Base-by-base conservation (phyloP, 2,888 invertebrate species). In the Leuctra nigra region DNA sequence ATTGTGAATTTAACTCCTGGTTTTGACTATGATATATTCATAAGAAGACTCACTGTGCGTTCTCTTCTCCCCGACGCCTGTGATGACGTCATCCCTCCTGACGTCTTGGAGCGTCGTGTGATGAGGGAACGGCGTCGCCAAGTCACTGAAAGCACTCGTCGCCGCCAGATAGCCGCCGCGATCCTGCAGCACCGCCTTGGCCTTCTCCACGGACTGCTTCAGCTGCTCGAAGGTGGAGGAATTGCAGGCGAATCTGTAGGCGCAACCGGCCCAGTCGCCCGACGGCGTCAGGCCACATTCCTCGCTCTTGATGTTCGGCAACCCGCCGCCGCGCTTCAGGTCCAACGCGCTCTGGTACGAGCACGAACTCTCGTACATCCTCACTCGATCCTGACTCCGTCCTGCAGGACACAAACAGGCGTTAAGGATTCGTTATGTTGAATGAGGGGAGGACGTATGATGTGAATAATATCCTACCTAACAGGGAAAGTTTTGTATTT, bases 361-460 rank as follows among this genome's bases (percentile, higher is more conserved):
- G 78, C 91, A 91, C 70, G 91, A 91, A 77, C 91, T 91, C 80
- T 91, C 91, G 83, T 91, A 91, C 91, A 91, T 91, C 61, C 64
- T 50, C 29, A 11, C 29, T 11, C 6, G 29, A 11, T 29, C n/a
- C n/a, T n/a, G n/a, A n/a, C n/a, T n/a, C n/a, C n/a, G n/a, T n/a
- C n/a, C n/a, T n/a, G n/a, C n/a, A n/a, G n/a, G n/a, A n/a, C n/a
- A 7, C 29, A 29, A 11, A 29, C 29, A 29, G 29, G 29, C 29
- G 29, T 11, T 29, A 29, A 29, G 6, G 7, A 29, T n/a, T n/a
- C n/a, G n/a, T n/a, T n/a, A n/a, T n/a, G n/a, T n/a, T n/a, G n/a
- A n/a, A n/a, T n/a, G n/a, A n/a, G n/a, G n/a, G n/a, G n/a, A n/a
- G n/a, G n/a, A n/a, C n/a, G n/a, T n/a, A n/a, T n/a, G n/a, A n/a